These are phyloP conservation scores for Nephrocerus scutellatus DNA, from an alignment of 2,888 invertebrate genomes.

Conservation along the genomic window DNA sequence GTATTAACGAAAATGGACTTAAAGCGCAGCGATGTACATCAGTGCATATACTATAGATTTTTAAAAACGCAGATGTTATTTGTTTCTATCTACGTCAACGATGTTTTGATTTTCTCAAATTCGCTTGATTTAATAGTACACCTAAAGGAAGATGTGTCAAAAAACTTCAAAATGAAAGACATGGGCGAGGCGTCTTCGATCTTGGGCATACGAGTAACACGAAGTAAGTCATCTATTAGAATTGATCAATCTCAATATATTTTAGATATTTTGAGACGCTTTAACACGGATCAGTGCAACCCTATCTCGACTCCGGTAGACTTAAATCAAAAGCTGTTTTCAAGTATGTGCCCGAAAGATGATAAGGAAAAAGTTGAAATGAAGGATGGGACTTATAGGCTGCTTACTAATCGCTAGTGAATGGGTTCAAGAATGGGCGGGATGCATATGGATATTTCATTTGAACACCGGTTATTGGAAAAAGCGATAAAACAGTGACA, in stretches of 20 bases:
- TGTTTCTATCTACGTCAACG: slow-evolving; percentile 17
- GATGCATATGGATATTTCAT: too few relatives aligned
- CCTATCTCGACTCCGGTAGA: slow-evolving; percentile 9
- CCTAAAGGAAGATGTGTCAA: slow-evolving; percentile 10
- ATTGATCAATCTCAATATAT: slow-evolving; percentile 17
- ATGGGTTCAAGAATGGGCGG: too few relatives aligned
- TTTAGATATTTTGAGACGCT: slow-evolving; percentile 13
- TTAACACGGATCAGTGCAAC: slow-evolving; percentile 14
- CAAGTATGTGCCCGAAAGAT: slow-evolving; percentile 16
- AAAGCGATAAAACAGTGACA: too few relatives aligned
- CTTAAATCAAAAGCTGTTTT: slow-evolving; percentile 13
- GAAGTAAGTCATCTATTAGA: slow-evolving; percentile 9
- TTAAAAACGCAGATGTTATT: slow-evolving; percentile 9
- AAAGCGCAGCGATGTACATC: slow-evolving; percentile 11
- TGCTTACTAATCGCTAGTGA: too few relatives aligned
- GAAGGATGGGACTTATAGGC: too few relatives aligned
- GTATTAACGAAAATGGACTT: slow-evolving; percentile 11
- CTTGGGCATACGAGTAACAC: slow-evolving; percentile 9
- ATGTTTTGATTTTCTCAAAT: slow-evolving; percentile 12
- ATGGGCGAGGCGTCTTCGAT: slow-evolving; percentile 14
- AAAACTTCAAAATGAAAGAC: slow-evolving; percentile 14
- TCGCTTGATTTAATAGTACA: slow-evolving; percentile 6
- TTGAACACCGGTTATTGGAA: too few relatives aligned
- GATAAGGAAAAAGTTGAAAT: slow-evolving; percentile 8
- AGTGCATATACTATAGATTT: slow-evolving; percentile 14